Conservation (phyloP, 2,888 invertebrate species). For the Chrysodeixis includens region DNA sequence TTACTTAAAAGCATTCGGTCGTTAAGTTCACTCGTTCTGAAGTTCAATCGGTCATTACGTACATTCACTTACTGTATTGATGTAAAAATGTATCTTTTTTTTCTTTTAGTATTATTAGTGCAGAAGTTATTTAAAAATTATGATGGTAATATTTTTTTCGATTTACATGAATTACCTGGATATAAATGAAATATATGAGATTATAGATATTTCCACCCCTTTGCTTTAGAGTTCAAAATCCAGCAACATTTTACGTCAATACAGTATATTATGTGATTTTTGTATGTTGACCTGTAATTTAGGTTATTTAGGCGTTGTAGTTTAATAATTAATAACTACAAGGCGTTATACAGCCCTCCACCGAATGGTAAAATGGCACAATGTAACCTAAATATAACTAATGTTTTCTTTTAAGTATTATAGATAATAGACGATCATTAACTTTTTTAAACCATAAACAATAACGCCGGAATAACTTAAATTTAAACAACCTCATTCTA, state of each 20-base stretch:
- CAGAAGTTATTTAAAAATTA: neutral
- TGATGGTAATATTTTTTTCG: neutral
- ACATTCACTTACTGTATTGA: conserved; percentile 8
- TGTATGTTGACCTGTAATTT: conserved; percentile 36
- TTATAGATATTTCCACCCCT: no score
- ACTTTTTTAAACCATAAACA: conserved; percentile 2
- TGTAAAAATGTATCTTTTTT: neutral
- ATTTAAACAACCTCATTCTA: conserved; percentile 31
- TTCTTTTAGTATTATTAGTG: neutral
- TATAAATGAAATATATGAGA: no score
- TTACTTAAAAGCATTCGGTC: conserved; percentile 4
- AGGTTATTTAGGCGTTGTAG: conserved; percentile 20
- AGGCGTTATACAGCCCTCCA: conserved; percentile 4
- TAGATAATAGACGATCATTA: conserved; percentile 21
- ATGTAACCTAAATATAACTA: conserved; percentile 39
- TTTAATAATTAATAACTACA: neutral
- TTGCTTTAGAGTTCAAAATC: conserved; percentile 6
- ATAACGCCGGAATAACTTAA: conserved; percentile 17
- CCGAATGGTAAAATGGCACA: conserved; percentile 31
- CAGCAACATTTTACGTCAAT: conserved; percentile 9
- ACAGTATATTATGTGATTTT: conserved; percentile 10
- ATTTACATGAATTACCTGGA: no score
- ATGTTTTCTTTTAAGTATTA: conserved; percentile 30
- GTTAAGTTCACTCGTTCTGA: conserved; percentile 43
- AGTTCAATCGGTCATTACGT: conserved; percentile 28